Base-by-base conservation (phyloP, 2,888 invertebrate species). In the Nysson spinosus region DNA sequence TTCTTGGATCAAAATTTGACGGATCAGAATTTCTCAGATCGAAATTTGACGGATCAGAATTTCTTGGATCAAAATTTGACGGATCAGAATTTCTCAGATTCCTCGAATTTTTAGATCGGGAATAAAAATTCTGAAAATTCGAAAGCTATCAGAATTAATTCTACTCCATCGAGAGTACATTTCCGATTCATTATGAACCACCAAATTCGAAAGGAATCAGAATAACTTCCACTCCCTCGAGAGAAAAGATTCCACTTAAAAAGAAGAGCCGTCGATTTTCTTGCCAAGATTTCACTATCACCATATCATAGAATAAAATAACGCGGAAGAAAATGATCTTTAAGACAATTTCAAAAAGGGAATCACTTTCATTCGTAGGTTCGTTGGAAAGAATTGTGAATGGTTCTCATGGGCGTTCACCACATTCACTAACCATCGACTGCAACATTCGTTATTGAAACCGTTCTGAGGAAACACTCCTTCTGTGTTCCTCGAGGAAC, bases 311-410 rank as follows among this genome's bases (percentile, higher is more conserved):
- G 49, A 61, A 52, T 54, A 62, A 32, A 43, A 43, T 19, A 64
- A 62, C 61, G 49, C 55, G 66, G 57, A 64, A 57, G 58, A 58
- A 60, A 56, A 37, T 55, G 64, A 58, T 9, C n/a, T 5, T 34
- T 30, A 30, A 32, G 44, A n/a, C n/a, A n/a, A n/a, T n/a, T n/a
- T 40, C 9, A 46, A 51, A 79, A 75, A 72, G 69, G 63, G 68
- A 75, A 68, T 71, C 44, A 65, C 68, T 79, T 72, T 69, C 71
- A 62, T 64, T 35, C 14, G 26, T 9, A 17, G 40, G 17, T 32
- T 34, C 11, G 16, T 44, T 9, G 39, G 43, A 26, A 14, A 49
- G 51, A 42, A 65, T 58, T 34, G 26, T 20, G 32, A 32, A 11
- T 28, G 62, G 16, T 47, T 49, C 30, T 43, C 30, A 61, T 57